These are phyloP conservation scores for Acanthurus leucopareius DNA, from an alignment of 2,797 vertebrate genomes.

Conservation along the genomic window DNA sequence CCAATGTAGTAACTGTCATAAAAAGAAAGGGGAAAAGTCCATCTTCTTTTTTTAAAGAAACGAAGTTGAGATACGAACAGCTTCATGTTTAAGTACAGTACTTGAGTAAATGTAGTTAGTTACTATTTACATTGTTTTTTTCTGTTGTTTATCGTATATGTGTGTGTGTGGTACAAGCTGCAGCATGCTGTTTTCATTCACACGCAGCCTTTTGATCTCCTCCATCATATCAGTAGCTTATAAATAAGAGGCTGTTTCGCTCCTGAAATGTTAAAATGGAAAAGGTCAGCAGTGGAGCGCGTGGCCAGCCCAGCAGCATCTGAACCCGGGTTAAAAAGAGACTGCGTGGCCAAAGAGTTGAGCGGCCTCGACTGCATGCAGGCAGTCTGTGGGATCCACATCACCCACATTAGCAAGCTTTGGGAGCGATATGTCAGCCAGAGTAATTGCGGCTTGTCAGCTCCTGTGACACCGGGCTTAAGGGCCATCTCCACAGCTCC, in stretches of 20 bases:
- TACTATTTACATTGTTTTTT: not conserved
- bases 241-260: conserved; percentile 58
- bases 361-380: conserved; percentile 35
- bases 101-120: conserved; percentile 1
- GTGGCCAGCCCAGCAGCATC: conserved; percentile 44
- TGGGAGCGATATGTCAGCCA: conserved; percentile 70
- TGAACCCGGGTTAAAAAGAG: conserved; percentile 42
- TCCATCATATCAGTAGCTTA: conserved; percentile 46
- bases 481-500: conserved; percentile 66
- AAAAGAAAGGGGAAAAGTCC: too few relatives aligned
- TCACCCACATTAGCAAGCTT: conserved; percentile 66
- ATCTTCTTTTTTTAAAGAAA: too few relatives aligned
- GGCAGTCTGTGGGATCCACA: conserved; percentile 42
- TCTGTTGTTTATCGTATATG: not conserved
- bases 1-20: too few relatives aligned
- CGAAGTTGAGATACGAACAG: too few relatives aligned
- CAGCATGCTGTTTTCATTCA: conserved; percentile 10
- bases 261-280: conserved; percentile 58
- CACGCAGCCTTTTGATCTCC: conserved; percentile 14
- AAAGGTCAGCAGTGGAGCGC: conserved; percentile 45
- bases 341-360: conserved; percentile 59
- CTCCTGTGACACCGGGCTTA: conserved; percentile 73
- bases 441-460: conserved; percentile 79
- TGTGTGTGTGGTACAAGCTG: not conserved
- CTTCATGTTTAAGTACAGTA: not conserved